A percentile compares a stretch with the other conserved stretches of the same genome.
Evolutionary conservation across 2,888 invertebrate species (phyloP).

Genomic region (Dryobota labecula): DNA sequence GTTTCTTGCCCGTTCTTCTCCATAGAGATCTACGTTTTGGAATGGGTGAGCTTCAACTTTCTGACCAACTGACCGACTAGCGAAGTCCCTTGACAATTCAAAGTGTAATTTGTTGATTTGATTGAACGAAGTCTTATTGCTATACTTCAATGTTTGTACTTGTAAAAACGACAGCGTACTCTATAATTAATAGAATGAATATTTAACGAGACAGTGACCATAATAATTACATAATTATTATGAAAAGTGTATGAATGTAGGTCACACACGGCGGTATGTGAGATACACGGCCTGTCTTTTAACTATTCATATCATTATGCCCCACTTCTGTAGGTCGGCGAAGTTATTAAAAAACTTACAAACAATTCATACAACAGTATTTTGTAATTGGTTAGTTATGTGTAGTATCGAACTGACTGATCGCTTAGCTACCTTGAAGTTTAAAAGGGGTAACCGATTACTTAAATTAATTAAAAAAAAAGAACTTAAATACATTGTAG

Average conservation of each 20-base stretch:
- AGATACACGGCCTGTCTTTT: conserved; percentile 61
- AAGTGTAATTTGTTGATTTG: not conserved
- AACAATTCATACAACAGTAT: not conserved
- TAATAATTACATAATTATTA: conserved; percentile 39
- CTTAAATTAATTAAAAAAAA: too few relatives aligned
- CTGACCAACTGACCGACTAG: not conserved
- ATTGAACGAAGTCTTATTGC: not conserved
- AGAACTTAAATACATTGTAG: too few relatives aligned
- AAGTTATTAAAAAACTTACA: conserved; percentile 45
- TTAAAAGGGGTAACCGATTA: not conserved
- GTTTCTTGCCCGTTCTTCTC: not conserved
- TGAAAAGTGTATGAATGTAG: conserved; percentile 49
- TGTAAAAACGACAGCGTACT: conserved; percentile 4
- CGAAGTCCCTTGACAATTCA: not conserved
- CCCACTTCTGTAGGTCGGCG: conserved; percentile 56
- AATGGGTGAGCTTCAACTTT: not conserved
- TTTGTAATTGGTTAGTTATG: not conserved
- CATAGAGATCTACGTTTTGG: not conserved
- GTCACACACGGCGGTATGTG: conserved; percentile 44
- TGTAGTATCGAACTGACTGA: not conserved
- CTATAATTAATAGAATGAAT: conserved; percentile 18
- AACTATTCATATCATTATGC: conserved; percentile 64
- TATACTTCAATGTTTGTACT: too few relatives aligned
- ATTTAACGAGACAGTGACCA: conserved; percentile 20
- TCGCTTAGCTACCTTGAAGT: not conserved